Base-by-base conservation (phyloP, 2,797 vertebrate species). In the Sebastes hubbsi region DNA sequence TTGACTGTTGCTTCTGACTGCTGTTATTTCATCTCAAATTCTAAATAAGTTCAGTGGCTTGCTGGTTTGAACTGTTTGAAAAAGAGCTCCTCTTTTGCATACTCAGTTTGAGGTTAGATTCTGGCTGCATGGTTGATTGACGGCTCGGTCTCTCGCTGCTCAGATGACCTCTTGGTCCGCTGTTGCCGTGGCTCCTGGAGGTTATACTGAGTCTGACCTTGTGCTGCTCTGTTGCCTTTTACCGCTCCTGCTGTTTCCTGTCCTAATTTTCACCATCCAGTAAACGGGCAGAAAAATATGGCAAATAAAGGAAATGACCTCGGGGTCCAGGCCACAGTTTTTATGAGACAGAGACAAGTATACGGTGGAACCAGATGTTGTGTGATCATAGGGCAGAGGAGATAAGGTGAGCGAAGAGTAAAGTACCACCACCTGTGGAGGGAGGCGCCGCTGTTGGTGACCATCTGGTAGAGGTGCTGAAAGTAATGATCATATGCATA, bases 311-410 rank as follows among this genome's bases (percentile, higher is more conserved):
- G 61, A 63, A 84, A 79, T 22, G 78, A 82, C 79, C 81, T 78
- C 29, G 1, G 73, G 77, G 70, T 66, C 79, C 60, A 22, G 64
- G 74, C 56, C 30, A 6, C 14, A 4, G 64, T 62, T 88, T 88
- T 89, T 82, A 84, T 69, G 34, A 56, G 80, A 42, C 76, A 30
- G 77, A 80, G 76, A 78, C 70, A 68, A 87, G 79, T 70, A 71
- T 12, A 65, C 4, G 66, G 11, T 59, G 60, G 72, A 87, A 80
- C 76, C 92, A 89, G 90, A 91, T 91, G 89, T 81, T 88, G 82
- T 32, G 64, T 77, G 78, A 88, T 89, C 77, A 67, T 3, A 84
- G 80, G 84, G 49, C 73, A 80, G 82, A 58, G 70, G 42, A 69
- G 87, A 30, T 6, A 34, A 64, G 82, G 77, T 80, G 81, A 78